phyloP scores from a whole-genome alignment of 2,888 invertebrate genomes.

The Xestia c-nigrum region DNA sequence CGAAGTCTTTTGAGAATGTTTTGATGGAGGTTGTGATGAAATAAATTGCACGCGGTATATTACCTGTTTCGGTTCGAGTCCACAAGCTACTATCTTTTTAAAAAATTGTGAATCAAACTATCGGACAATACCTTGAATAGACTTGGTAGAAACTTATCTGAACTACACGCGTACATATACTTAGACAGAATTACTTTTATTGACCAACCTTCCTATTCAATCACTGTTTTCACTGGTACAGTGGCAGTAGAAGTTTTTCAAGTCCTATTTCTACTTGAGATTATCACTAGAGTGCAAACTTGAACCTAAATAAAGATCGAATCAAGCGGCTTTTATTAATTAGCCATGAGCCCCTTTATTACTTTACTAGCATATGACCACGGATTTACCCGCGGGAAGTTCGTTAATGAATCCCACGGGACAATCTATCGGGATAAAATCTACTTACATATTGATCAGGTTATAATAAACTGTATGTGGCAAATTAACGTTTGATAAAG shows the following conservation, averaged over 20 bases:
- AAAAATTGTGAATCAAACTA: background rate
- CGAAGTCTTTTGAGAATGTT: background rate
- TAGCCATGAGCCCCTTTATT: background rate
- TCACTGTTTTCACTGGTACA: too few species aligned
- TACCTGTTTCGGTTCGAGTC: background rate
- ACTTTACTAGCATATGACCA: background rate
- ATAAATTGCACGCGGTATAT: background rate
- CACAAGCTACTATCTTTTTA: background rate
- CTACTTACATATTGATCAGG: too few species aligned
- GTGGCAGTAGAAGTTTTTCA: too few species aligned
- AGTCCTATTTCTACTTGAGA: too few species aligned
- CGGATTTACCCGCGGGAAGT: too few species aligned
- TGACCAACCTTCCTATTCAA: too few species aligned
- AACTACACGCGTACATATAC: background rate
- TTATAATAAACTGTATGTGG: too few species aligned
- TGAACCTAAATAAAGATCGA: background rate
- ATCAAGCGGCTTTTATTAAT: background rate
- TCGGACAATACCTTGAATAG: background rate
- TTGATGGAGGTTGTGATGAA: background rate
- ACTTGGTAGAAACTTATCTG: background rate
- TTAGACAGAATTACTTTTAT: too few species aligned
- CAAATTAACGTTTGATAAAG: too few species aligned
- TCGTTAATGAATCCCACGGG: too few species aligned
- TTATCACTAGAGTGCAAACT: too few species aligned
- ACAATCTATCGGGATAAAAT: too few species aligned